Evolutionary conservation across 2,888 invertebrate species (phyloP), one percentile per base, ranked within the genome.

Genomic region (Acrocyrtus sp.): DNA sequence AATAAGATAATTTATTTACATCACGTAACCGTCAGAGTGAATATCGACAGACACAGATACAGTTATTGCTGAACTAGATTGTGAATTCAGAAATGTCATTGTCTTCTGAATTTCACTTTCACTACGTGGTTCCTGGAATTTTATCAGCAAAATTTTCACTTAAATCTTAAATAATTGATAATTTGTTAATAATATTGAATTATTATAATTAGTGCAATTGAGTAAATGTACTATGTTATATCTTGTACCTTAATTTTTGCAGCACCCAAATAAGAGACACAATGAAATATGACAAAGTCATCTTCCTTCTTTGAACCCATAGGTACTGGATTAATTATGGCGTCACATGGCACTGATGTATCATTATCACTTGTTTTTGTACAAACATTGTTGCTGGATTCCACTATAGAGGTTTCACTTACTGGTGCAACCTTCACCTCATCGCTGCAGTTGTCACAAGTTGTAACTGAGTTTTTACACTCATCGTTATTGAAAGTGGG

Each of bases 41-140:
- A 92, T 92, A 3, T 98, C 98, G 80, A 99, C 92, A 26, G 95
- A 94, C 77, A 98, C 91, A 0, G 94, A 92, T 3, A 97, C 93
- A 82, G 94, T 94, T 62, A 98, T 93, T 5, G 94, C 93, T 85
- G 92, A 90, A 87, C 88, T 79, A 24, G 89, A 87, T 78, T 89
- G 88, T 65, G 92, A 92, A 84, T 96, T 96, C 57, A 98, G 87
- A 83, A 95, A 92, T 78, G 90, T 90, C 93, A 98, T 97, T 83
- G 96, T 96, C 61, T 92, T 88, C 84, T 95, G 95, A 75, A 98
- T 96, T 86, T 97, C 96, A 10, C 87, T 87, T 85, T 97, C 96
- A 21, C 94, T 95, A 84, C 96, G 93, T 0, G 97, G 96, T 50
- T 76, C 75, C 78, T 80, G 43, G n/a, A n/a, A n/a, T n/a, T n/a